These are phyloP conservation scores for Istiophorus platypterus DNA, from an alignment of 2,113 vertebrate genomes.

Conservation along the genomic window DNA sequence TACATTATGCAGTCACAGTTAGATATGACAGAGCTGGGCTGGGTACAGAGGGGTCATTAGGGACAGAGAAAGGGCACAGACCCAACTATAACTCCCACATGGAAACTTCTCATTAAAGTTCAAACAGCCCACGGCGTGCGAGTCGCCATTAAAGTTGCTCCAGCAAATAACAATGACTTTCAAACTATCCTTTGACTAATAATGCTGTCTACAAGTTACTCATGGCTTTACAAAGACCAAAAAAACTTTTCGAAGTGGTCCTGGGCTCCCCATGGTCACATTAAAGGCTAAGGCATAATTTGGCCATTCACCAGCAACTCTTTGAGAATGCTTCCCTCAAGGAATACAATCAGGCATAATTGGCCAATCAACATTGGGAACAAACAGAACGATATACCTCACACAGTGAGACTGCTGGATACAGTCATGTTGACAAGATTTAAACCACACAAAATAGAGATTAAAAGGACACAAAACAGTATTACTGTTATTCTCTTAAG, in stretches of 20 bases:
- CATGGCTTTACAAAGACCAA: constrained; percentile 64
- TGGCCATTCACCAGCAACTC: constrained; percentile 72
- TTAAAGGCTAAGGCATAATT: constrained; percentile 78
- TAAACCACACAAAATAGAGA: constrained; percentile 43
- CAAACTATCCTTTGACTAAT: constrained; percentile 75
- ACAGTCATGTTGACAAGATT: constrained; percentile 43
- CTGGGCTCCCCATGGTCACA: constrained; percentile 72
- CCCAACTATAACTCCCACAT: constrained; percentile 65
- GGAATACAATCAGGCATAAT: constrained; percentile 83
- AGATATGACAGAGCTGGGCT: constrained; percentile 3
- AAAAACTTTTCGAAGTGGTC: constrained; percentile 69
- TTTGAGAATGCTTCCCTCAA: constrained; percentile 72
- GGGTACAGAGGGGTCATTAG: constrained; percentile 47
- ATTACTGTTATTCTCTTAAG: constrained; percentile 26
- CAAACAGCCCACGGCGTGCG: constrained; percentile 55
- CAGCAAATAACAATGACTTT: constrained; percentile 75
- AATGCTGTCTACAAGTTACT: constrained; percentile 67
- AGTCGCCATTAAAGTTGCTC: constrained; percentile 64
- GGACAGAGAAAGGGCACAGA: constrained; percentile 52
- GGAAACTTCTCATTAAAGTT: constrained; percentile 75
- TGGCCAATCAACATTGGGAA: constrained; percentile 78
- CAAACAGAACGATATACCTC: constrained; percentile 74
- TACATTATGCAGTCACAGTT: constrained; percentile 14
- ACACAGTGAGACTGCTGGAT: constrained; percentile 65
- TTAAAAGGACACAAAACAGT: neutral